These are phyloP conservation scores for Centrocercus urophasianus DNA, from an alignment of 2,113 vertebrate genomes.

Conservation along the genomic window DNA sequence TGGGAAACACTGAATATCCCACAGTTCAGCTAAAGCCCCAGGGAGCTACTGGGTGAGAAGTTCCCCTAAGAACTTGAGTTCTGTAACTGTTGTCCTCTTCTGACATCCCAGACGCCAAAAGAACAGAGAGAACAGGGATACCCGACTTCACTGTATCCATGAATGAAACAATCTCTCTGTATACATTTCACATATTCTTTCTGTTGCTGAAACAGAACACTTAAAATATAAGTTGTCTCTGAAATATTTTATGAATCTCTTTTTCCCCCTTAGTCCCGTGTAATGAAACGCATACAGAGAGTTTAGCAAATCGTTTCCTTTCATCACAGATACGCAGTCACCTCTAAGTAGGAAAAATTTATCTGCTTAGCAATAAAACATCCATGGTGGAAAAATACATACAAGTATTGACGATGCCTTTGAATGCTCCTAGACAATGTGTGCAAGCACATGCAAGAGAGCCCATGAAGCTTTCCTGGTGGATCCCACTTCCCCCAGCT, in stretches of 20 bases:
- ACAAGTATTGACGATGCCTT: not conserved
- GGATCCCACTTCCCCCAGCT: not conserved
- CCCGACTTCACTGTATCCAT: not conserved
- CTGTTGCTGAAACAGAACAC: not conserved
- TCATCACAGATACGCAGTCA: not conserved
- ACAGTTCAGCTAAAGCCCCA: slow-evolving; percentile 29
- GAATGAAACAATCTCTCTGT: not conserved
- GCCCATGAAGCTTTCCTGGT: not conserved
- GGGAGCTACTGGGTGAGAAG: slow-evolving; percentile 31
- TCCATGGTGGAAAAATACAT: not conserved
- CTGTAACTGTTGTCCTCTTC: not conserved
- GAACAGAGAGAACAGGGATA: not conserved
- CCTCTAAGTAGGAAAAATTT: not conserved
- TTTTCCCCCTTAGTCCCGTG: not conserved
- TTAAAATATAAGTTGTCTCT: not conserved
- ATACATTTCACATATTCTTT: not conserved
- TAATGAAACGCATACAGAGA: not conserved
- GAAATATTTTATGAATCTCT: not conserved
- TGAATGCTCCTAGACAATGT: not conserved
- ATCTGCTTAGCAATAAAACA: not conserved
- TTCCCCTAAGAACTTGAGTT: not conserved
- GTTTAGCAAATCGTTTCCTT: not conserved
- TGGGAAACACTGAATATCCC: slow-evolving; percentile 49
- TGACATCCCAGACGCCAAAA: not conserved
- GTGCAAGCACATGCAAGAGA: not conserved